Evolutionary conservation across 2,797 vertebrate species (phyloP).

Genomic region (Hozukius guyotensis): DNA sequence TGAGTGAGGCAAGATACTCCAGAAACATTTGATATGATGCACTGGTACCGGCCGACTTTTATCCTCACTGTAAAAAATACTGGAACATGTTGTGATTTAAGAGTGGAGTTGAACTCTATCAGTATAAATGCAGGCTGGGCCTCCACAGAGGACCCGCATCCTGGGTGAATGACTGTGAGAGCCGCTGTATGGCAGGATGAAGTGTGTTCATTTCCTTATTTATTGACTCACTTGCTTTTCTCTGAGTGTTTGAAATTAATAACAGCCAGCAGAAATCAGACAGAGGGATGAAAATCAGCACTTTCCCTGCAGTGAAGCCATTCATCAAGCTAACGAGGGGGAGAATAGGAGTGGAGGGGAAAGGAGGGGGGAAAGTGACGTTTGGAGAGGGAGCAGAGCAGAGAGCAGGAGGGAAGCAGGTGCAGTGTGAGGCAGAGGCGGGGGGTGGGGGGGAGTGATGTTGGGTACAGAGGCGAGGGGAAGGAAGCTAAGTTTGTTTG

Average conservation of each 20-base stretch:
- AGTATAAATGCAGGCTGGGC: conserved; percentile 59
- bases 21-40: conserved; percentile 51
- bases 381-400: conserved; percentile 65
- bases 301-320: conserved; percentile 96
- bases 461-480: conserved; percentile 45
- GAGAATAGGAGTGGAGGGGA: conserved; percentile 81
- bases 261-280: conserved; percentile 94
- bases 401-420: conserved; percentile 73
- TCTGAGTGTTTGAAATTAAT: conserved; percentile 96
- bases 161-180: conserved; percentile 71
- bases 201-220: conserved; percentile 85
- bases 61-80: conserved; percentile 27
- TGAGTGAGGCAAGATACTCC: conserved; percentile 21
- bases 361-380: conserved; percentile 74
- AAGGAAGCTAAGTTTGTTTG: conserved; percentile 63
- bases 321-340: conserved; percentile 99
- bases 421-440: conserved; percentile 53
- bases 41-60: conserved; percentile 18
- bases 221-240: conserved; percentile 90
- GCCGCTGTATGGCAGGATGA: conserved; percentile 78
- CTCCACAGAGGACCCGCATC: conserved; percentile 52
- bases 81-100: conserved; percentile 38
- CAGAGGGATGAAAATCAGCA: conserved; percentile 96
- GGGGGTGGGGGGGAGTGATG: conserved; percentile 32
- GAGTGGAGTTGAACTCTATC: conserved; percentile 60